Percentiles rank a stretch among this genome's conserved stretches.
These are phyloP conservation scores for Heterodera filipjevi DNA, from an alignment of 2,888 invertebrate species.

Conservation along the genomic window DNA sequence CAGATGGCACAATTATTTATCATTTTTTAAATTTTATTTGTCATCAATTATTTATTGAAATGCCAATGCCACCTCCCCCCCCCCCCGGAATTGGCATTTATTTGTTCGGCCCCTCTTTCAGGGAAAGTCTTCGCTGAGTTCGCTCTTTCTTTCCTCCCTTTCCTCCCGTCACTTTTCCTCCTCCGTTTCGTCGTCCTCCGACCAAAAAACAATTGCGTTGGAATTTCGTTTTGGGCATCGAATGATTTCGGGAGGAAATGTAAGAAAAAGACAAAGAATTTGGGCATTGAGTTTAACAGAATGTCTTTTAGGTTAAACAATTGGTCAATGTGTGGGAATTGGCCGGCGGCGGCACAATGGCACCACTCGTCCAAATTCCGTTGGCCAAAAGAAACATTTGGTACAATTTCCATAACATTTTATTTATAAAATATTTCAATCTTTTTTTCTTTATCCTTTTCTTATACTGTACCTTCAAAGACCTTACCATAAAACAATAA, in stretches of 20 bases:
- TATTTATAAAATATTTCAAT: slow-evolving; percentile 2
- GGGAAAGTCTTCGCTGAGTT: slow-evolving; percentile 30
- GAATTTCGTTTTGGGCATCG: slow-evolving; percentile 83
- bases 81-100: no score
- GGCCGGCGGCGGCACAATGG: slow-evolving; percentile 72
- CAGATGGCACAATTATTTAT: no score
- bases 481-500: no score
- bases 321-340: slow-evolving; percentile 85
- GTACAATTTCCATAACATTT: slow-evolving; percentile 57
- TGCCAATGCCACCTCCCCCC: no score
- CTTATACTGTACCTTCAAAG: no score
- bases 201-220: slow-evolving; percentile 75
- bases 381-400: slow-evolving; percentile 67
- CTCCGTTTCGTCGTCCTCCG: background rate
- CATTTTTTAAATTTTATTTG: no score
- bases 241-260: slow-evolving; percentile 66
- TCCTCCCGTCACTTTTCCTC: background rate
- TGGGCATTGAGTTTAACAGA: background rate
- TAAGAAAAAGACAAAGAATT: slow-evolving; percentile 58
- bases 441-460: no score
- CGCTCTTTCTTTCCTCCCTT: slow-evolving; percentile 27
- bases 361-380: slow-evolving; percentile 69
- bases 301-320: slow-evolving; percentile 71
- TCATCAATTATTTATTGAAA: no score
- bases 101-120: no score